Base-by-base conservation (phyloP, 2,797 vertebrate genomes). In the Myoxocephalus aenaeus region DNA sequence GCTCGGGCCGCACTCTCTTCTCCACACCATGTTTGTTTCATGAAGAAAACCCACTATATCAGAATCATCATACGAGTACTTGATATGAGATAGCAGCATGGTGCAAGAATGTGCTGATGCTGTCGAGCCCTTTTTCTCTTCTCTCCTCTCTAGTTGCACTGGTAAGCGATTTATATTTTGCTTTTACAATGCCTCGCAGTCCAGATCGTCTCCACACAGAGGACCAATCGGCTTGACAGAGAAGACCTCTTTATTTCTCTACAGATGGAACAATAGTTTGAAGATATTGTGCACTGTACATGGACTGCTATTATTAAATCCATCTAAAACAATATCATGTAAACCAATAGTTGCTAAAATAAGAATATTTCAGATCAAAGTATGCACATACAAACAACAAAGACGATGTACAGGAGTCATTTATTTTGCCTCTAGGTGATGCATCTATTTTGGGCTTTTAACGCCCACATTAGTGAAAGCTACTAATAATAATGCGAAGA, bases 41-140 rank as follows among this genome's bases (percentile, higher is more conserved):
- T 87, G 73, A 86, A 83, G 86, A 87, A 89, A 27, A 87, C 80
- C 69, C 81, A 87, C 82, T 89, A 77, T 85, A 89, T 90, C 85
- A 77, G 76, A 90, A 78, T 91, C 76, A 85, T 86, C 87, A 86
- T 85, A 83, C 82, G 80, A 70, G 72, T 36, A 53, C 12, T 4
- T 89, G 86, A 92, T 88, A 80, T 62, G 79, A 90, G 88, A 86
- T 80, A 90, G 84, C 83, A 77, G 82, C 79, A n/a, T 22, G 32
- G 65, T 54, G 75, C 73, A 34, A 38, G 76, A 90, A 89, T 91
- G 68, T 89, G 88, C 87, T 85, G 91, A 92, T 86, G 81, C 79
- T 73, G 81, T 86, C 77, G 67, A 64, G 62, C 38, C 68, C 29
- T 56, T 85, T 89, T 54, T 75, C 25, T 27, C 25, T 27, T 27